These are phyloP conservation scores for Alces alces DNA, from an alignment of 2,113 vertebrate species.

Conservation along the genomic window DNA sequence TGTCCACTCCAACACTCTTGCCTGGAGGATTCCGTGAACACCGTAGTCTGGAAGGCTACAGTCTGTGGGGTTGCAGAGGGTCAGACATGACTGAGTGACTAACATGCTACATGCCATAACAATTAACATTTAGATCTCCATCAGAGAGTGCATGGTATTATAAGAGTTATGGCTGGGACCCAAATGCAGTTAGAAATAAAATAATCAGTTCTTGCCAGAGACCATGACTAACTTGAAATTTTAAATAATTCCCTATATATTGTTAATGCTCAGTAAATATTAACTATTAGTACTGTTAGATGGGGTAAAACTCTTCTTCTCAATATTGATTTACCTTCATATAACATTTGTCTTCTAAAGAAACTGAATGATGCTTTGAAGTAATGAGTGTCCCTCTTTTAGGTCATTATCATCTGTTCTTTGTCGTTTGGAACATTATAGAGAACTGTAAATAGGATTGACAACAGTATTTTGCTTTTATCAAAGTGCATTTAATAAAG, in stretches of 20 bases:
- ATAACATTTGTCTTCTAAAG: constrained; percentile 49
- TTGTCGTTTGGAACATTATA: constrained; percentile 13
- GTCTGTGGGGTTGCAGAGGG: not conserved
- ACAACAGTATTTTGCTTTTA: constrained; percentile 36
- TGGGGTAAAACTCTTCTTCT: constrained; percentile 4
- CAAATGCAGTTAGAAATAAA: constrained; percentile 23
- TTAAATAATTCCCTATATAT: constrained; percentile 39
- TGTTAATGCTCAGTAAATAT: constrained; percentile 54
- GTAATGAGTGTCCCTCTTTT: not conserved
- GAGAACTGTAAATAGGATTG: constrained; percentile 48
- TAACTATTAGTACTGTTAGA: constrained; percentile 45
- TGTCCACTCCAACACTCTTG: not conserved
- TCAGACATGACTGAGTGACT: not conserved
- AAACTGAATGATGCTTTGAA: constrained; percentile 16
- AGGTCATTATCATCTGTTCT: constrained; percentile 41
- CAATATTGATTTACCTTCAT: constrained; percentile 52
- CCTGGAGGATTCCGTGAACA: not conserved
- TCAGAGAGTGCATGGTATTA: not conserved
- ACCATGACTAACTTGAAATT: constrained; percentile 30
- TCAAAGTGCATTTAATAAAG: constrained; percentile 38
- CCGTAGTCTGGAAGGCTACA: not conserved
- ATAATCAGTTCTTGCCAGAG: constrained; percentile 8
- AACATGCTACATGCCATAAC: not conserved
- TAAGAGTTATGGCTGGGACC: not conserved
- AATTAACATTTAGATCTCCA: constrained; percentile 33